Percentiles rank a stretch among this genome's conserved stretches.
Conservation (phyloP, 1,140 invertebrate genomes). For the Vanessa tameamea region DNA sequence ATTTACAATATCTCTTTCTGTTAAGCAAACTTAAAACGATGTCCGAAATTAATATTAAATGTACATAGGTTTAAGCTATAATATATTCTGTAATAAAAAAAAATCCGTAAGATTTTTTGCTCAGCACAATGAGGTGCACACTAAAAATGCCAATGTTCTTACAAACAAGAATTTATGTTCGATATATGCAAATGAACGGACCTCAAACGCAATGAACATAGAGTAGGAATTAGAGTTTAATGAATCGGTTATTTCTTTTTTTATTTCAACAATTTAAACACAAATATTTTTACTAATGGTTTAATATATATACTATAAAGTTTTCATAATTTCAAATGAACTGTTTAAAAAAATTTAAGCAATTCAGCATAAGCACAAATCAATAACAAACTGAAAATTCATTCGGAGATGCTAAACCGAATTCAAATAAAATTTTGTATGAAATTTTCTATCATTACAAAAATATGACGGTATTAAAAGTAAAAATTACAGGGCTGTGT, state of each 20-base stretch:
- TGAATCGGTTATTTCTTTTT: neutral
- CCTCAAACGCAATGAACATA: slow-evolving; percentile 48
- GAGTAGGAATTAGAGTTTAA: slow-evolving; percentile 12
- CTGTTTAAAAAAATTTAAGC: too few relatives aligned
- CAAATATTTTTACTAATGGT: neutral
- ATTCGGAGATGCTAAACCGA: too few relatives aligned
- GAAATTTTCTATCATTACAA: too few relatives aligned
- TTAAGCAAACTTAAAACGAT: neutral
- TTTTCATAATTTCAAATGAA: too few relatives aligned
- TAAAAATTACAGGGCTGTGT: too few relatives aligned
- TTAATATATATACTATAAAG: too few relatives aligned
- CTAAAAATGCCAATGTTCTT: slow-evolving; percentile 79
- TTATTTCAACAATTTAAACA: neutral
- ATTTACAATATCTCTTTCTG: neutral
- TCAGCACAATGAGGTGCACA: slow-evolving; percentile 67
- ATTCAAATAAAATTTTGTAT: too few relatives aligned
- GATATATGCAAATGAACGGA: slow-evolving; percentile 71
- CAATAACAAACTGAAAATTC: too few relatives aligned
- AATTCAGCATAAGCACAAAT: too few relatives aligned
- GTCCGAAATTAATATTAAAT: slow-evolving; percentile 64
- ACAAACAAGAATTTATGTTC: slow-evolving; percentile 79
- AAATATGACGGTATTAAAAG: too few relatives aligned
- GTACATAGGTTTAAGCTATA: slow-evolving; percentile 63
- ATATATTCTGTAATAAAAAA: slow-evolving; percentile 63
- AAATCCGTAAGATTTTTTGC: slow-evolving; percentile 69